Percentiles rank a stretch among this genome's conserved stretches.
These are phyloP conservation scores for Corvus moneduloides DNA, from an alignment of 2,113 vertebrate genomes.

Conservation along the genomic window DNA sequence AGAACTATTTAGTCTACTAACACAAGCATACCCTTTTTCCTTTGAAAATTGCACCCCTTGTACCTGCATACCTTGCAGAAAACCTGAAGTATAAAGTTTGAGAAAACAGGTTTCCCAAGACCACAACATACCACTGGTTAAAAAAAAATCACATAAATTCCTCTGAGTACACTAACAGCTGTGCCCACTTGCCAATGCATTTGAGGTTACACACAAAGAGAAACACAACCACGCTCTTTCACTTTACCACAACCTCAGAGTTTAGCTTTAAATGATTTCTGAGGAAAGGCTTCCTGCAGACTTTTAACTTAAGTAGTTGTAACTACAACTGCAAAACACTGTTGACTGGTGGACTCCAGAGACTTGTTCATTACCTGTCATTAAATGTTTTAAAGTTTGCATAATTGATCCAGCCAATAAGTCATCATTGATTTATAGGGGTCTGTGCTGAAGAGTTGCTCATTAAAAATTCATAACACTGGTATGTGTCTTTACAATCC, in stretches of 20 bases:
- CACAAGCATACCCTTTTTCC: background rate
- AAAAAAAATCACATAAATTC: background rate
- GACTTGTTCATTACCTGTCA: conserved; percentile 97
- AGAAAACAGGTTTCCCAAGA: background rate
- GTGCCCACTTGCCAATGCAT: background rate
- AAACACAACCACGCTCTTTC: conserved; percentile 5
- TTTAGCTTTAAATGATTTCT: conserved; percentile 66
- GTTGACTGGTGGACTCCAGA: conserved; percentile 75
- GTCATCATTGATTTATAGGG: conserved; percentile 98
- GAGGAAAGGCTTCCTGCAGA: conserved; percentile 50
- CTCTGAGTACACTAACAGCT: background rate
- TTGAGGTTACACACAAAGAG: background rate
- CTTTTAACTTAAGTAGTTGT: conserved; percentile 70
- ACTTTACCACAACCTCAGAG: conserved; percentile 20
- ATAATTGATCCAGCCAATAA: conserved; percentile 99
- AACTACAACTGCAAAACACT: conserved; percentile 71
- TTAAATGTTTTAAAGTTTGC: conserved; percentile 99
- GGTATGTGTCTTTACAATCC: conserved; percentile 94
- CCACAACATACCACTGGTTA: background rate
- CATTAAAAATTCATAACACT: conserved; percentile 98
- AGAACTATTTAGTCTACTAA: background rate
- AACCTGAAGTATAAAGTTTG: background rate
- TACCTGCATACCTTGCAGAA: background rate
- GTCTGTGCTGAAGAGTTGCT: conserved; percentile 86
- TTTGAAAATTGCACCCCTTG: background rate